Evolutionary conservation across 2,888 invertebrate genomes (phyloP), one percentile per base, ranked within the genome.

Genomic region (Antheraea assamensis): DNA sequence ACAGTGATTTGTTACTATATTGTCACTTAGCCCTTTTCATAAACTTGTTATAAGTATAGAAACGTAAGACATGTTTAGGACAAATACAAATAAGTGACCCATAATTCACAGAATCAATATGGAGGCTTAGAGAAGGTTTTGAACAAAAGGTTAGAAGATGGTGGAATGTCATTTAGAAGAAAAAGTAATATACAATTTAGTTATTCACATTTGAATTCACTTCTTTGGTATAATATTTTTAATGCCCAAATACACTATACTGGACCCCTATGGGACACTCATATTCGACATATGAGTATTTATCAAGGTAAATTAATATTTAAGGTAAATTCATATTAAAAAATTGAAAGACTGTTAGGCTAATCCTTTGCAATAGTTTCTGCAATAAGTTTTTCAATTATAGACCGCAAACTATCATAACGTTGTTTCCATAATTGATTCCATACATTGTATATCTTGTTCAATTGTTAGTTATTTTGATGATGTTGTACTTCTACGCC

Each of bases 291-390:
- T 58, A 78, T 91, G 17, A 82, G 84, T 79, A 77, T 90, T 47
- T 85, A 84, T 76, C 83, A 78, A 80, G 87, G 90, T 90, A 83
- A 78, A 42, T 30, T 70, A 66, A 72, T n/a, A 64, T 30, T 30
- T 24, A 58, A n/a, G 21, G 55, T n/a, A 49, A 49, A 49, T 49
- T n/a, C n/a, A 42, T 42, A 42, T 42, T 42, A 1, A 42, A 42
- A 13, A 42, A 42, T 42, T 42, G 13, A 7, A 42, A 42, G 0
- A 42, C 13, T 42, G 42, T 42, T 42, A 42, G 42, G 42, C 0
- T 42, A 42, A 42, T 42, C 10, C 13, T 13, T 42, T 13, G 1
- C 10, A 10, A 42, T 13, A 13, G 42, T 13, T 42, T 42, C 42
- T 42, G 13, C 0, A 42, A 42, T 13, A 42, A 13, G 10, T n/a